Base-by-base conservation (phyloP, 2,797 vertebrate genomes). In the Hyperoplus immaculatus region DNA sequence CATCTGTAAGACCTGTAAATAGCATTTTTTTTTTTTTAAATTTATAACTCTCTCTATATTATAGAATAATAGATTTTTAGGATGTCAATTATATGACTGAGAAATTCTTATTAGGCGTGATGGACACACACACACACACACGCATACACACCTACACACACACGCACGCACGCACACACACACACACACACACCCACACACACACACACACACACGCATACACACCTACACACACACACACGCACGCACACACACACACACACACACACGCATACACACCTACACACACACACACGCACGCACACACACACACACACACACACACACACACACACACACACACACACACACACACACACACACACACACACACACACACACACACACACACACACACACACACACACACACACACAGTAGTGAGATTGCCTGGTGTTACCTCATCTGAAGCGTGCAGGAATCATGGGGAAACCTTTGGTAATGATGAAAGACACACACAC, bases 381-480 rank as follows among this genome's bases (percentile, higher is more conserved):
- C 21, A 21, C 21, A 21, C 21, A 21, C 21, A 21, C 21, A 21
- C 21, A 21, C 21, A 21, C 21, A 21, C 21, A 21, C 21, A 21
- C 21, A 21, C 21, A 21, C 21, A 21, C 21, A 21, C 21, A 21
- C 21, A 85, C 86, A 60, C 81, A 79, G 58, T 79, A 70, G 45
- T 64, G 87, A 73, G 91, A 91, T 94, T 95, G 87, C 93, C 85
- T 69, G 77, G 65, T 82, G 90, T 95, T 94, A 93, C 94, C 92
- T 93, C 94, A 93, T 93, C 88, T 82, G 18, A 71, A 87, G 86
- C 77, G 42, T 12, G 60, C 66, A 78, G 83, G 82, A 88, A 53
- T 81, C 77, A 82, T 1, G 45, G 65, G 70, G 69, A 81, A 73
- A 80, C 83, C 82, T 75, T 58, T 81, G 83, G 89, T 83, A 88